Evolutionary conservation across 2,888 invertebrate genomes (phyloP).

Genomic region (Julus scanicus): DNA sequence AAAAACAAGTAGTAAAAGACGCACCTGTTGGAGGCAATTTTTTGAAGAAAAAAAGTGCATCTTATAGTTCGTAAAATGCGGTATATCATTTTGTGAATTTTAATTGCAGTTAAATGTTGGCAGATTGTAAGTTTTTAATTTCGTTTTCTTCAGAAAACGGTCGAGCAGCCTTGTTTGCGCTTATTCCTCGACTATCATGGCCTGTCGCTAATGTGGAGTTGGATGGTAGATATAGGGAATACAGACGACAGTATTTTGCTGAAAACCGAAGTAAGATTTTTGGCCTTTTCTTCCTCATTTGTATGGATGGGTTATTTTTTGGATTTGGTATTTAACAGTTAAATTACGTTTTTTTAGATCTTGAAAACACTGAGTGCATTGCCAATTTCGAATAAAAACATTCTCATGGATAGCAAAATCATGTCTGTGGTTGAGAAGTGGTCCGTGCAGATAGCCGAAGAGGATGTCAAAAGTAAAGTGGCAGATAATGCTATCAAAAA

Average conservation of each 20-base stretch:
- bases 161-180: constrained; percentile 66
- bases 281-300: background rate
- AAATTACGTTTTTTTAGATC: constrained; percentile 70
- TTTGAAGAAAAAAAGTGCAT: too few relatives aligned
- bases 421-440: constrained; percentile 86
- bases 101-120: background rate
- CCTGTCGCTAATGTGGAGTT: constrained; percentile 87
- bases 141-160: constrained; percentile 64
- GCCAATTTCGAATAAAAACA: constrained; percentile 92
- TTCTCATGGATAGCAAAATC: constrained; percentile 92
- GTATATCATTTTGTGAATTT: background rate
- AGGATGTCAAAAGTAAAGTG: background rate
- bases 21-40: too few relatives aligned
- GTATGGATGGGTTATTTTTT: constrained; percentile 32
- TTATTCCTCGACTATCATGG: constrained; percentile 80
- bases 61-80: too few relatives aligned
- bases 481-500: background rate
- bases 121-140: constrained; percentile 30
- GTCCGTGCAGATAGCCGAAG: constrained; percentile 68
- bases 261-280: constrained; percentile 63
- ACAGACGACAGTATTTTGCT: constrained; percentile 62
- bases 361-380: constrained; percentile 83
- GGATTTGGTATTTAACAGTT: constrained; percentile 66
- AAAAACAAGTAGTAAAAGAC: too few relatives aligned
- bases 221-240: constrained; percentile 79